Evolutionary conservation across 2,113 vertebrate genomes (phyloP).

Genomic region (Sigmodon hispidus): DNA sequence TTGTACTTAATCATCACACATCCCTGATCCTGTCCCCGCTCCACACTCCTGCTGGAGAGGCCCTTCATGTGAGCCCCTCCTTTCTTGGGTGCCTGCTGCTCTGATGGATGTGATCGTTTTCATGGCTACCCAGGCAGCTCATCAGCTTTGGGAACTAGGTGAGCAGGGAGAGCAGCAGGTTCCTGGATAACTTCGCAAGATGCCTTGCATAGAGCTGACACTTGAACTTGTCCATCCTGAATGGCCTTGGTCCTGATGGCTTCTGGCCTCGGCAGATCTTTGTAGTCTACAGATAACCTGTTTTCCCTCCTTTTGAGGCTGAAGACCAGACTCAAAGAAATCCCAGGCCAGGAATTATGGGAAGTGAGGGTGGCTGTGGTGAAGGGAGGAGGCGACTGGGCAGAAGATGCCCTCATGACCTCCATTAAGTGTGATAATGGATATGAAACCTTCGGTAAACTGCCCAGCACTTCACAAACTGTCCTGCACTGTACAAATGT

Average conservation of each 20-base stretch:
- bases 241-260: not conserved
- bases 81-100: slow-evolving; percentile 4
- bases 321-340: not conserved
- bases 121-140: slow-evolving; percentile 9
- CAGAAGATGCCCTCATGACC: not conserved
- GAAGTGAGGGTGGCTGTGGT: not conserved
- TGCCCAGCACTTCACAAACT: not conserved
- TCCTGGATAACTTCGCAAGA: not conserved
- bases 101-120: slow-evolving; percentile 7
- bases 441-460: not conserved
- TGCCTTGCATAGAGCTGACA: not conserved
- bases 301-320: not conserved
- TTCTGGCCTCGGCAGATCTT: not conserved
- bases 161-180: not conserved
- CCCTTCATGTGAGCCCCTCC: not conserved
- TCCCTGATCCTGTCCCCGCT: slow-evolving; percentile 34
- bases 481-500: not conserved
- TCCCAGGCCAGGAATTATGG: not conserved
- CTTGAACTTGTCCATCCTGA: not conserved
- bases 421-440: not conserved
- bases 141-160: slow-evolving; percentile 37
- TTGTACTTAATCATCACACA: slow-evolving; percentile 74
- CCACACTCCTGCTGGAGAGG: not conserved
- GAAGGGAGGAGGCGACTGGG: not conserved
- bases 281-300: not conserved